Percentiles rank a stretch among this genome's conserved stretches.
Evolutionary conservation across 2,888 invertebrate genomes (phyloP).

Genomic region (Aphidius colemani): DNA sequence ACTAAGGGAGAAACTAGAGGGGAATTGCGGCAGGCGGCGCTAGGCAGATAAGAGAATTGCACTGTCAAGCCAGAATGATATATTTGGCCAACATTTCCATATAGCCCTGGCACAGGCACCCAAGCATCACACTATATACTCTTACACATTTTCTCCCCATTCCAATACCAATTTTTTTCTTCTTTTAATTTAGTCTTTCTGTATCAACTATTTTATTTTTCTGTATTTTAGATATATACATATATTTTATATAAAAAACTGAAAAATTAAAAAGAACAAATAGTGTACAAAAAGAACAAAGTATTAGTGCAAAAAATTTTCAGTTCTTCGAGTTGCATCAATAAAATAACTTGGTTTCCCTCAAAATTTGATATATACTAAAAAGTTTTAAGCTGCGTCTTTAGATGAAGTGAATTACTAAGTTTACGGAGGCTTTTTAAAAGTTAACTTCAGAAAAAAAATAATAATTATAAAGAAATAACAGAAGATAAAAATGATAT

Average conservation of each 20-base stretch:
- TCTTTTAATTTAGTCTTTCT: slow-evolving; percentile 19
- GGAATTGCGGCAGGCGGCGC: slow-evolving; percentile 62
- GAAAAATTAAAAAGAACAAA: no score
- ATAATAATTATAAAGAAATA: no score
- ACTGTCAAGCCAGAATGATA: slow-evolving; percentile 88
- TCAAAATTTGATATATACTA: no score
- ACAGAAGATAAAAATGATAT: no score
- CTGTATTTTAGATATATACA: slow-evolving; percentile 23
- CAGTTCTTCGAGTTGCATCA: no score
- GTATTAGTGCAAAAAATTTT: no score
- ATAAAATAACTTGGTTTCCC: no score
- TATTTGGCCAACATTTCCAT: slow-evolving; percentile 90
- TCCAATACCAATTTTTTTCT: slow-evolving; percentile 36
- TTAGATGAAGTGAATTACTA: no score
- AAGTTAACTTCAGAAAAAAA: no score
- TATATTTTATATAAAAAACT: neutral
- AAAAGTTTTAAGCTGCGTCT: no score
- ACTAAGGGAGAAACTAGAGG: slow-evolving; percentile 29
- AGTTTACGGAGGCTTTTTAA: no score
- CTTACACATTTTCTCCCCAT: slow-evolving; percentile 33
- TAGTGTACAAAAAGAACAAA: no score
- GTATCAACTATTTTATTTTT: slow-evolving; percentile 18
- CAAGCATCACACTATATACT: slow-evolving; percentile 33
- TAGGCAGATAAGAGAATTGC: slow-evolving; percentile 84
- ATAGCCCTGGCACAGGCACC: slow-evolving; percentile 53